Evolutionary conservation across 2,888 invertebrate genomes (phyloP).

Genomic region (Drosophila cyrtoloma): DNA sequence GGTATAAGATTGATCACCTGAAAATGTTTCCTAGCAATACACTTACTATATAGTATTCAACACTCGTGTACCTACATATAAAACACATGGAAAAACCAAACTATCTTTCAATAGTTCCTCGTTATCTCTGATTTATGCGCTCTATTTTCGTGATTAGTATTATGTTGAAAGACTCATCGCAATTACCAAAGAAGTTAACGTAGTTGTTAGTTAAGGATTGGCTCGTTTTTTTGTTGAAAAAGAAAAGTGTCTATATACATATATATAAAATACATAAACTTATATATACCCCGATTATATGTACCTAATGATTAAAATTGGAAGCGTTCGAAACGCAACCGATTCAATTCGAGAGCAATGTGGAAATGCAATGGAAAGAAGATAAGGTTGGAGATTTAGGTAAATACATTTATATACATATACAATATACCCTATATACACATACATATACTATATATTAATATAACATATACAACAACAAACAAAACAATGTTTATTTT

Average conservation of each 20-base stretch:
- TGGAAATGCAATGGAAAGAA: conserved; percentile 56
- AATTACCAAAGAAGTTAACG: conserved; percentile 71
- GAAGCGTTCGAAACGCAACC: conserved; percentile 30
- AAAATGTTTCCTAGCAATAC: conserved; percentile 59
- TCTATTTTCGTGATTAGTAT: conserved; percentile 29
- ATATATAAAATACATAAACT: conserved; percentile 5
- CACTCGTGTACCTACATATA: conserved; percentile 30
- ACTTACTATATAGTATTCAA: conserved; percentile 25
- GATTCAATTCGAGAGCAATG: conserved; percentile 66
- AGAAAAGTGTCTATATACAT: conserved; percentile 24
- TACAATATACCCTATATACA: conserved; percentile 54
- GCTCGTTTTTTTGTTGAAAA: conserved; percentile 27
- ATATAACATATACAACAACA: conserved; percentile 20
- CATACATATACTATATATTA: conserved; percentile 20
- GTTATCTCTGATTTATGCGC: conserved; percentile 34
- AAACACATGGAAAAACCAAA: conserved; percentile 3
- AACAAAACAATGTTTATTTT: conserved; percentile 26
- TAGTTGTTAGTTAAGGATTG: conserved; percentile 54
- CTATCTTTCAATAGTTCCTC: conserved; percentile 57
- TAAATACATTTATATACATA: conserved; percentile 42
- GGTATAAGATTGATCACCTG: conserved; percentile 12
- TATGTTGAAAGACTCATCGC: conserved; percentile 66
- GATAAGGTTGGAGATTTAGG: conserved; percentile 25
- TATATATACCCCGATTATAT: conserved; percentile 23
- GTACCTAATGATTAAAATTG: conserved; percentile 22